phyloP scores from a whole-genome alignment of 2,797 vertebrate genomes.

The Eulemur albifrons region DNA sequence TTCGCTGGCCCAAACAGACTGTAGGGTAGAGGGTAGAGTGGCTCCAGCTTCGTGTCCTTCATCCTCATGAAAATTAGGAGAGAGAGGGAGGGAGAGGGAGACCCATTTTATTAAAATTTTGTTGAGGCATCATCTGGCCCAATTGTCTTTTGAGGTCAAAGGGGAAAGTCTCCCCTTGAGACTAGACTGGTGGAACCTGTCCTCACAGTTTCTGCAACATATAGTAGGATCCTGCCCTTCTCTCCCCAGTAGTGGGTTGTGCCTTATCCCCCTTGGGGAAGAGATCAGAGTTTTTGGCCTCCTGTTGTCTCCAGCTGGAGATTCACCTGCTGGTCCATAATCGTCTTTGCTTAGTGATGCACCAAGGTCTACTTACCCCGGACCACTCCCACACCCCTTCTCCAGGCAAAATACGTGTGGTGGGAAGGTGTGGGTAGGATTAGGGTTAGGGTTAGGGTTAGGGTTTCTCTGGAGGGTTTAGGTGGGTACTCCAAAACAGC shows the following conservation, averaged over 20 bases:
- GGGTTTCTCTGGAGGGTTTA: background rate
- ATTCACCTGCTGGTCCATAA: background rate
- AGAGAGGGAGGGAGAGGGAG: background rate
- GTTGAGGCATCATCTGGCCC: background rate
- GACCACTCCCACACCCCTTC: background rate
- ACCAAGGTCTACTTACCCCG: background rate
- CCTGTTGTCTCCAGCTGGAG: background rate
- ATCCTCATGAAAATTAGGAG: constrained; percentile 11
- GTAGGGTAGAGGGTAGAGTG: background rate
- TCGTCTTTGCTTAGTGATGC: background rate
- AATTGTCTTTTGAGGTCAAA: background rate
- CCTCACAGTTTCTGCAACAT: background rate
- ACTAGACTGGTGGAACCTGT: background rate
- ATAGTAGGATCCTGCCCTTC: background rate
- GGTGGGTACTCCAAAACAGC: background rate
- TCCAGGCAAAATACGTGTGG: background rate
- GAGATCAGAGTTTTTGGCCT: constrained; percentile 4
- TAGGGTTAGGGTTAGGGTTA: too few relatives aligned
- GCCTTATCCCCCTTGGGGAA: background rate
- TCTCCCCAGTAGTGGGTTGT: background rate
- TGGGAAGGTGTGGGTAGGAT: background rate
- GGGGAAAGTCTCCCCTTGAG: background rate
- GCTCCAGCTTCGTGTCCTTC: constrained; percentile 1
- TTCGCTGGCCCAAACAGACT: constrained; percentile 26
- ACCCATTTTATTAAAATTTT: background rate